phyloP scores from a whole-genome alignment of 2,888 invertebrate genomes.

The Cyrtodaria siliqua region DNA sequence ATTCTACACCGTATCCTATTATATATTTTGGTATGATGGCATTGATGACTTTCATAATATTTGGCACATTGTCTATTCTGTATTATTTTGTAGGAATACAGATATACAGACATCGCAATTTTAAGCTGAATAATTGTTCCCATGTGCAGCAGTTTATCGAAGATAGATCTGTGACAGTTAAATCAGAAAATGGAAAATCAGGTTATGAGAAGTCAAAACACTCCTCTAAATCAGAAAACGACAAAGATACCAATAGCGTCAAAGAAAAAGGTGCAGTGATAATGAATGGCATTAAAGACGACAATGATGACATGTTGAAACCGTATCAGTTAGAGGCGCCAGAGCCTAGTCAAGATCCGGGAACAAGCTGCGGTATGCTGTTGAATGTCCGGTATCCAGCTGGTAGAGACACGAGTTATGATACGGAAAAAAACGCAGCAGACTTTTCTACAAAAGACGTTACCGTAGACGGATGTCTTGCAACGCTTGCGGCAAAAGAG shows the following conservation, averaged over 20 bases:
- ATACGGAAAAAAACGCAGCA: not conserved
- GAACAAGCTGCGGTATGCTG: conserved; percentile 46
- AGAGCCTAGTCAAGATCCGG: conserved; percentile 16
- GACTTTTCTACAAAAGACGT: not conserved
- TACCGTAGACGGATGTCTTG: too few species aligned
- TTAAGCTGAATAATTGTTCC: conserved; percentile 58
- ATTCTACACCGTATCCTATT: conserved; percentile 54
- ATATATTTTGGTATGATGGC: conserved; percentile 59
- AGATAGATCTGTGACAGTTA: conserved; percentile 45
- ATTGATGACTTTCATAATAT: conserved; percentile 56
- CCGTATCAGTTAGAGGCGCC: conserved; percentile 18
- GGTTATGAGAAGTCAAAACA: conserved; percentile 5
- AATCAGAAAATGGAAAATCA: conserved; percentile 27
- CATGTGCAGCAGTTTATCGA: conserved; percentile 46
- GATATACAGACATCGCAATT: conserved; percentile 61
- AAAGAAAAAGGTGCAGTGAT: not conserved
- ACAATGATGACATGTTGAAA: not conserved
- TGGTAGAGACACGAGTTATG: too few species aligned
- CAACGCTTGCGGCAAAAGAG: too few species aligned
- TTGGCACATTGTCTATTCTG: conserved; percentile 55
- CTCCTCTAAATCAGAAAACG: not conserved
- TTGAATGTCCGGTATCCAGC: conserved; percentile 10
- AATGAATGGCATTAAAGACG: conserved; percentile 1
- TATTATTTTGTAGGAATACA: conserved; percentile 67
- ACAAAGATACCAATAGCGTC: conserved; percentile 2